Conservation (phyloP, 2,113 vertebrate species). For the Psittacula cyanocephala region DNA sequence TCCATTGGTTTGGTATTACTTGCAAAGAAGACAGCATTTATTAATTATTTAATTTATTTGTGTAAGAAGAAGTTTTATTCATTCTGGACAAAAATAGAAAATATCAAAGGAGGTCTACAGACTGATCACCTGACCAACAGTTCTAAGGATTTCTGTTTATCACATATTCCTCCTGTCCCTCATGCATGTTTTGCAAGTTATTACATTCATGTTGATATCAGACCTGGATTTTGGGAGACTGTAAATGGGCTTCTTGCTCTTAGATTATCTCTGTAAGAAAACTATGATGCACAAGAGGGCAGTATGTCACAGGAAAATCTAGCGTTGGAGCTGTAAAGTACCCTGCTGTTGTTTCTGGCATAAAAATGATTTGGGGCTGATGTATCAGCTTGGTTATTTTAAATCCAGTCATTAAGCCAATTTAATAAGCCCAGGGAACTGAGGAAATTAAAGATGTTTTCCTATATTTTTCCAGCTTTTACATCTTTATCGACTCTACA, state of each 20-base stretch:
- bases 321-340: not conserved
- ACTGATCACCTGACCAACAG: not conserved
- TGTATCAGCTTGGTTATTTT: conserved; percentile 64
- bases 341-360: not conserved
- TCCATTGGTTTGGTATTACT: not conserved
- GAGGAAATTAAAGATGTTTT: conserved; percentile 70
- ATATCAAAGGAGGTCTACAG: not conserved
- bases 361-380: conserved; percentile 17
- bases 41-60: not conserved
- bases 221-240: not conserved
- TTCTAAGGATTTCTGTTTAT: not conserved
- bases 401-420: conserved; percentile 44
- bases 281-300: conserved; percentile 71
- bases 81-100: not conserved
- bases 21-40: not conserved
- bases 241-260: not conserved
- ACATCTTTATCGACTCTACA: conserved; percentile 14
- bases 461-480: conserved; percentile 51
- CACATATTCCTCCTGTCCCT: not conserved
- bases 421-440: conserved; percentile 65
- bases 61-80: not conserved
- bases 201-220: not conserved
- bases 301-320: conserved; percentile 69
- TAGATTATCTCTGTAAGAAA: not conserved
- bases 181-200: not conserved